Base-by-base conservation (phyloP, 2,113 vertebrate species). In the Aphelocoma coerulescens region DNA sequence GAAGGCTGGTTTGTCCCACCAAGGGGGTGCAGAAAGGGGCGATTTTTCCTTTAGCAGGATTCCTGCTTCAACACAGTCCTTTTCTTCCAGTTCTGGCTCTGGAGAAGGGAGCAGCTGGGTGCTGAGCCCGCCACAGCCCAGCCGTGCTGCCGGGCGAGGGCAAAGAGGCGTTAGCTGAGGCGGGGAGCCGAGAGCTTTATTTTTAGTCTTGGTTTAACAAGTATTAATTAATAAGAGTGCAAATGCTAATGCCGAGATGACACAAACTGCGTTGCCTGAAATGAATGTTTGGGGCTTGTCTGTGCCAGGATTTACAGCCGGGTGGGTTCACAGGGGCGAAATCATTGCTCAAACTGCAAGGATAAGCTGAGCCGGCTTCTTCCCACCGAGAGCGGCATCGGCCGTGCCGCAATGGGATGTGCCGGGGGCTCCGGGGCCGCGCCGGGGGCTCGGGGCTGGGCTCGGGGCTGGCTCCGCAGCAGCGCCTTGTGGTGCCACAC, bases 181-280 rank as follows among this genome's bases (percentile, higher is more conserved):
- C 10, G 1, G 51, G 83, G 91, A 95, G 69, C 69, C 2, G 14
- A 71, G 51, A 8, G 3, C 91, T 94, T 83, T 94, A 93, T 95
- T 96, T 93, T 86, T 92, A 93, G 95, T 41, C 73, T 77, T 65
- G 55, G 83, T 91, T 92, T 96, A 93, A 88, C 93, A 93, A 92
- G 91, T 92, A 94, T 93, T 94, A 95, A 96, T 96, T 91, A 95
- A 96, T 93, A 96, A 41, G 68, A 92, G 88, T 65, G 93, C 78
- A 91, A 84, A 92, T 81, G 88, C 91, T 85, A 75, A 92, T 78
- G 92, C 79, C 0, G 41, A 39, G 88, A 51, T 88, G 93, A 91
- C 94, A 94, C 82, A 81, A 95, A 92, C 58, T 94, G 84, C 27
- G 2, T 57, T 43, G 91, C 91, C 69, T 84, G 73, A 79, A 91